Conservation (phyloP, 1,140 invertebrate species). For the Drosophila littoralis region DNA sequence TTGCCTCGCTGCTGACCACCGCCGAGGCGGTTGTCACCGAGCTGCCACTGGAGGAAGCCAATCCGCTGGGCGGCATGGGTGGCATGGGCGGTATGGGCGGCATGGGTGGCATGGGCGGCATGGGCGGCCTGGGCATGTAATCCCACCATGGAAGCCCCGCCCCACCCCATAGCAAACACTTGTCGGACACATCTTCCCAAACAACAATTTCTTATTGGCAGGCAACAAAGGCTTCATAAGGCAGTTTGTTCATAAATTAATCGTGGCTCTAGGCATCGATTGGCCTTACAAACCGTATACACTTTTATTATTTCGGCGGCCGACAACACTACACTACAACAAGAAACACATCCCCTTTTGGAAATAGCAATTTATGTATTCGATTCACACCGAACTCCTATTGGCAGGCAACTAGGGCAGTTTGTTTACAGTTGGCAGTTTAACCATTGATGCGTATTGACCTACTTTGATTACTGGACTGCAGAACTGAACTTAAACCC, state of each 20-base stretch:
- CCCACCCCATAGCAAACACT: too few relatives aligned
- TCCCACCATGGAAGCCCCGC: conserved; percentile 13
- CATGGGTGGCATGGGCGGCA: conserved; percentile 57
- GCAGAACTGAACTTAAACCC: conserved; percentile 12
- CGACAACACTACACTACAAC: too few relatives aligned
- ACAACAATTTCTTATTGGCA: too few relatives aligned
- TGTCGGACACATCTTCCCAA: too few relatives aligned
- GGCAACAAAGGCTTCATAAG: too few relatives aligned
- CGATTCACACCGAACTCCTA: neutral
- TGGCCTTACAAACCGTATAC: too few relatives aligned
- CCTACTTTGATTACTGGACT: conserved; percentile 17
- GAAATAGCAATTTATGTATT: too few relatives aligned
- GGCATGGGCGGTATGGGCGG: conserved; percentile 60
- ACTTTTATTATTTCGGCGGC: too few relatives aligned
- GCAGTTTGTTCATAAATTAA: too few relatives aligned
- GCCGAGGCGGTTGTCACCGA: conserved; percentile 98
- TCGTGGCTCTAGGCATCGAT: too few relatives aligned
- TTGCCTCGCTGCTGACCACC: conserved; percentile 98
- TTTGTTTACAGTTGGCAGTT: neutral
- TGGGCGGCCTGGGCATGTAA: conserved; percentile 44
- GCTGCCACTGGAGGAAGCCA: conserved; percentile 95
- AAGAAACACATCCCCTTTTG: neutral
- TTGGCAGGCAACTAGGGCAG: neutral
- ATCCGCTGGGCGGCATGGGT: conserved; percentile 75
- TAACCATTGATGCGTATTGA: neutral